These are phyloP conservation scores for Drosophila ezoana DNA, from an alignment of 2,888 invertebrate species.

Conservation along the genomic window DNA sequence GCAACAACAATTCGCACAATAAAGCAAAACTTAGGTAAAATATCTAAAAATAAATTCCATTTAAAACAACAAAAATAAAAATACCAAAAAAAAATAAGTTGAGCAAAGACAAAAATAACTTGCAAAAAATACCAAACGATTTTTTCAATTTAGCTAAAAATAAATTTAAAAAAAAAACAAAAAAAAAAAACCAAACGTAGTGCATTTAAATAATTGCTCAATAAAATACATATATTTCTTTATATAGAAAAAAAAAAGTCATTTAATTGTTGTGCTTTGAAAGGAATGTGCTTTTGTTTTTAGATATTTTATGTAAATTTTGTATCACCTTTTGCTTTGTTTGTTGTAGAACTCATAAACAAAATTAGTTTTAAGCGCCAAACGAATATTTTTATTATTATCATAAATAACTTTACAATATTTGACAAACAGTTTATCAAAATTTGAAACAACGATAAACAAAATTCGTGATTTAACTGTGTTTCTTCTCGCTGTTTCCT, in stretches of 20 bases:
- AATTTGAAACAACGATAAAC: not conserved
- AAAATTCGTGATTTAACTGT: not conserved
- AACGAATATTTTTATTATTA: not conserved
- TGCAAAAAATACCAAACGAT: not conserved
- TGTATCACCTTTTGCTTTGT: constrained; percentile 60
- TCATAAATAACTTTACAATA: not conserved
- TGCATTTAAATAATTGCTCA: constrained; percentile 33
- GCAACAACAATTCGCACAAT: constrained; percentile 60
- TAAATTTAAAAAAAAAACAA: constrained; percentile 42
- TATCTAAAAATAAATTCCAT: constrained; percentile 79
- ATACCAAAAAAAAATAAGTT: constrained; percentile 1
- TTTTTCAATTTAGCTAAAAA: constrained; percentile 49
- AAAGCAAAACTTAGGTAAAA: constrained; percentile 82
- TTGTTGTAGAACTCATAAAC: constrained; percentile 58
- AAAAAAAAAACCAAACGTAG: constrained; percentile 30
- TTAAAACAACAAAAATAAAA: constrained; percentile 66
- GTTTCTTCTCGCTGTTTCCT: not conserved
- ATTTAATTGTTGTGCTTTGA: constrained; percentile 74
- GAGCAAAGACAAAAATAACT: constrained; percentile 36
- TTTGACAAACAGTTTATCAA: not conserved
- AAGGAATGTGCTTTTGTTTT: constrained; percentile 79
- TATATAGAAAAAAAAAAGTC: constrained; percentile 29
- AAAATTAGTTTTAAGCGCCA: constrained; percentile 10
- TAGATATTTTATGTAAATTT: constrained; percentile 79
- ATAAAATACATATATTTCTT: constrained; percentile 7